Evolutionary conservation across 2,113 vertebrate genomes (phyloP).

Genomic region (Microcebus jonahi): DNA sequence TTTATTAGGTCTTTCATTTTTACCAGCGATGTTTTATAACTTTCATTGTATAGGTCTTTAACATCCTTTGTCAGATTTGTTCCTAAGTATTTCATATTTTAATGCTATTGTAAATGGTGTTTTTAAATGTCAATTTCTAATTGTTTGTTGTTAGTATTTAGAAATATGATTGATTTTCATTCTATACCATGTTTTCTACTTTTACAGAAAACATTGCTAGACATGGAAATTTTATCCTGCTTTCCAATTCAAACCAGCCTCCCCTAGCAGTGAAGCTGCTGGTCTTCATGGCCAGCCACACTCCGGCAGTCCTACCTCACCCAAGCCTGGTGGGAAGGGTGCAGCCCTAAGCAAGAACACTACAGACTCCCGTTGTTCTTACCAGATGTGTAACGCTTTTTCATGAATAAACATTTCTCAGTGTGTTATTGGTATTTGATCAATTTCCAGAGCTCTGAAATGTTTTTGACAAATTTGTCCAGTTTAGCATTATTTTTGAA

Average conservation of each 20-base stretch:
- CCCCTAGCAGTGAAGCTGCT: not conserved
- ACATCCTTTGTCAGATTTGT: not conserved
- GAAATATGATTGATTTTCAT: not conserved
- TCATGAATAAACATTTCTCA: not conserved
- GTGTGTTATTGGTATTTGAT: not conserved
- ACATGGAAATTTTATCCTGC: not conserved
- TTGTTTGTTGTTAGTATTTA: not conserved
- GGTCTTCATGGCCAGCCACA: not conserved
- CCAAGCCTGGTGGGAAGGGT: no score
- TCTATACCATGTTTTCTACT: not conserved
- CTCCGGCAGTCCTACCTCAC: not conserved
- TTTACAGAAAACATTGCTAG: not conserved
- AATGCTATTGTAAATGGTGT: not conserved
- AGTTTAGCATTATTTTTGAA: not conserved
- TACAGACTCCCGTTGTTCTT: not conserved
- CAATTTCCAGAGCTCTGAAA: not conserved
- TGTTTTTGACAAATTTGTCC: not conserved
- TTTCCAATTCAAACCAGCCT: not conserved
- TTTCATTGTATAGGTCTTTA: not conserved
- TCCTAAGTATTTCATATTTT: not conserved
- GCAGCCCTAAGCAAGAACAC: not conserved
- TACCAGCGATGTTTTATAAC: not conserved
- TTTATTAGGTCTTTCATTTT: not conserved
- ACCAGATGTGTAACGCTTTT: not conserved
- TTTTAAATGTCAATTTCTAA: not conserved